Conservation (phyloP, 1,140 invertebrate genomes). For the Drosophila repletoides region DNA sequence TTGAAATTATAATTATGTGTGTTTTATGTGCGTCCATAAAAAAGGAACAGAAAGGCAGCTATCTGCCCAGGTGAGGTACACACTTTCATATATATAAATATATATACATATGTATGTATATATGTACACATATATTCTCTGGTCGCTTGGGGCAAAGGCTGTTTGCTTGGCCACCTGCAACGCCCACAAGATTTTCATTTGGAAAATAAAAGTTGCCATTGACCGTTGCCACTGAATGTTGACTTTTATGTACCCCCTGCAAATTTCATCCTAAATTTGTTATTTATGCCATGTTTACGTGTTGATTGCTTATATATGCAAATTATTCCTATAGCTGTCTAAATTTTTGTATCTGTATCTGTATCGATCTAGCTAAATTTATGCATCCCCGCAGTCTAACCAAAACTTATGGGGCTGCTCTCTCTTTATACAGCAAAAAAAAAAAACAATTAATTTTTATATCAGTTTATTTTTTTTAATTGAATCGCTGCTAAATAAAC, state of each 20-base stretch:
- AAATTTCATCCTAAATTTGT: slow-evolving; percentile 60
- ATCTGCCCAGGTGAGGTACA: neutral
- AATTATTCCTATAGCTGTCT: slow-evolving; percentile 28
- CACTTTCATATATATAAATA: neutral
- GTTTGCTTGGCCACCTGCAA: neutral
- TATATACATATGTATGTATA: neutral
- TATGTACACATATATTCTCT: neutral
- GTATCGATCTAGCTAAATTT: slow-evolving; percentile 29
- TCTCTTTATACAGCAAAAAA: neutral
- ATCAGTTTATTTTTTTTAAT: no score
- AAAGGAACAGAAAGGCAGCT: slow-evolving; percentile 8
- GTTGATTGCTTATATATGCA: slow-evolving; percentile 76
- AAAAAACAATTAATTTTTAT: neutral
- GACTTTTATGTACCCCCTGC: slow-evolving; percentile 12
- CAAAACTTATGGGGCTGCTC: slow-evolving; percentile 10
- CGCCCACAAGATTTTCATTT: slow-evolving; percentile 32
- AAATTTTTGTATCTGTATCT: slow-evolving; percentile 24
- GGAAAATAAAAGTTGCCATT: slow-evolving; percentile 31
- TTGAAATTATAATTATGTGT: slow-evolving; percentile 80
- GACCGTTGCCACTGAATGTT: slow-evolving; percentile 31
- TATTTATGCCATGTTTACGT: slow-evolving; percentile 73
- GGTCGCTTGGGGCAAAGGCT: neutral
- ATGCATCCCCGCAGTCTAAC: slow-evolving; percentile 5
- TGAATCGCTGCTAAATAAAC: no score
- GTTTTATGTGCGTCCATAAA: slow-evolving; percentile 69